These are phyloP conservation scores for Argynnis bischoffii DNA, from an alignment of 2,888 invertebrate species.

Conservation along the genomic window DNA sequence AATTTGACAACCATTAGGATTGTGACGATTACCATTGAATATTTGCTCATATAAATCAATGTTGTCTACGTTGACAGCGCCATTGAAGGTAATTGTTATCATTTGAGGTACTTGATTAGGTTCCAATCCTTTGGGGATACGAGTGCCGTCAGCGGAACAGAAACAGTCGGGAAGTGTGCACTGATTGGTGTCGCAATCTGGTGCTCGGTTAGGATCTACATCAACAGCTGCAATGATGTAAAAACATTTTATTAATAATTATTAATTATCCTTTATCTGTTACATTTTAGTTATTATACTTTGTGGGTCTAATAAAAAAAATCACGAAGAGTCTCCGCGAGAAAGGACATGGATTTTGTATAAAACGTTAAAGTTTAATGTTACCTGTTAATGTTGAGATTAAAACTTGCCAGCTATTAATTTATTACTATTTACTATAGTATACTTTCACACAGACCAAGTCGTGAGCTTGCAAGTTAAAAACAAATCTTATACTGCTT, in stretches of 20 bases:
- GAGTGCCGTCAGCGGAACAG: slow-evolving; percentile 95
- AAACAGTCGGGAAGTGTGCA: slow-evolving; percentile 95
- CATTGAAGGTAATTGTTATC: slow-evolving; percentile 96
- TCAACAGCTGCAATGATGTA: slow-evolving; percentile 87
- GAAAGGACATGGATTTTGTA: too few species aligned
- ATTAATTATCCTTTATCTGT: not conserved
- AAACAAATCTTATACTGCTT: too few species aligned
- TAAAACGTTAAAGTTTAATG: too few species aligned
- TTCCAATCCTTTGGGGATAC: slow-evolving; percentile 92
- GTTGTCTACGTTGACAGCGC: slow-evolving; percentile 95
- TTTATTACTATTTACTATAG: too few species aligned
- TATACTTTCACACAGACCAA: too few species aligned
- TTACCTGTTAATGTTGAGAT: too few species aligned
- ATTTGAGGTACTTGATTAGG: slow-evolving; percentile 94
- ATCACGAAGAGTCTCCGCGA: too few species aligned
- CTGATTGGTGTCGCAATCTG: slow-evolving; percentile 94
- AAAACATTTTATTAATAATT: not conserved
- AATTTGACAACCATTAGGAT: slow-evolving; percentile 94
- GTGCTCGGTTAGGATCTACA: slow-evolving; percentile 94
- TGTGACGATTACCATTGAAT: slow-evolving; percentile 91
- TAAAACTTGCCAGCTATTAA: too few species aligned
- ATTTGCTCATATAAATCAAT: slow-evolving; percentile 95
- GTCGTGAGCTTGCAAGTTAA: too few species aligned
- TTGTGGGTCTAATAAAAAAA: too few species aligned
- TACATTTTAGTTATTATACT: not conserved